These are phyloP conservation scores for Trichomycterus rosablanca DNA, from an alignment of 2,113 vertebrate genomes.

Conservation along the genomic window DNA sequence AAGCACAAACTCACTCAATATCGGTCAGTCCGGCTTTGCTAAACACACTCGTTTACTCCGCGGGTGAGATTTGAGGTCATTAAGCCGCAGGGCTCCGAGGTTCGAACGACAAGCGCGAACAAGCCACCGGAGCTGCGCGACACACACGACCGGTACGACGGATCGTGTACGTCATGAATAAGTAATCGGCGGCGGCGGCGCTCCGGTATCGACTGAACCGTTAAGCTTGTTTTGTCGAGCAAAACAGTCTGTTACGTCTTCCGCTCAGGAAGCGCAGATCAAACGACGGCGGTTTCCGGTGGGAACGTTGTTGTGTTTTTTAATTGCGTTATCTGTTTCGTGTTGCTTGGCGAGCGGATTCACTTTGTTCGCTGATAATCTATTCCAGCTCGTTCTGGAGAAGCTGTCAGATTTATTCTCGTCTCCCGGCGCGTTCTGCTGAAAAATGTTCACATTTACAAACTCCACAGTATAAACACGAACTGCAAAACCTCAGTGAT, in stretches of 20 bases:
- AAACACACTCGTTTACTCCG: neutral
- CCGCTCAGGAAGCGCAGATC: conserved; percentile 15
- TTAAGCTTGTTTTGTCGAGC: conserved; percentile 17
- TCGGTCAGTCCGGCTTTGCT: neutral
- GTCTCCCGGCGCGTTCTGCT: neutral
- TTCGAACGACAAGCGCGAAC: conserved; percentile 6
- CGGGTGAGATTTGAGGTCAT: neutral
- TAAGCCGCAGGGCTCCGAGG: neutral
- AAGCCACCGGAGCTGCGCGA: neutral
- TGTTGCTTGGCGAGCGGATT: conserved; percentile 11
- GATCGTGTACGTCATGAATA: neutral
- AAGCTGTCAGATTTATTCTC: neutral
- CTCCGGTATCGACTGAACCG: neutral
- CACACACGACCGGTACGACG: neutral
- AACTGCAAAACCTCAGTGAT: no score
- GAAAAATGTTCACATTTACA: neutral
- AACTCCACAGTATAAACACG: neutral
- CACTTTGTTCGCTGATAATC: conserved; percentile 29
- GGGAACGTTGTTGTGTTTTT: conserved; percentile 9
- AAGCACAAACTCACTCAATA: no score
- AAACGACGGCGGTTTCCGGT: conserved; percentile 13
- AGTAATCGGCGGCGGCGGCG: conserved; percentile 2
- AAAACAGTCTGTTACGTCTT: neutral
- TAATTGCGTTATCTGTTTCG: conserved; percentile 9
- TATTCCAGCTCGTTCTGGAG: conserved; percentile 23